Base-by-base conservation (phyloP, 2,888 invertebrate species). In the Tenthredo distinguenda region DNA sequence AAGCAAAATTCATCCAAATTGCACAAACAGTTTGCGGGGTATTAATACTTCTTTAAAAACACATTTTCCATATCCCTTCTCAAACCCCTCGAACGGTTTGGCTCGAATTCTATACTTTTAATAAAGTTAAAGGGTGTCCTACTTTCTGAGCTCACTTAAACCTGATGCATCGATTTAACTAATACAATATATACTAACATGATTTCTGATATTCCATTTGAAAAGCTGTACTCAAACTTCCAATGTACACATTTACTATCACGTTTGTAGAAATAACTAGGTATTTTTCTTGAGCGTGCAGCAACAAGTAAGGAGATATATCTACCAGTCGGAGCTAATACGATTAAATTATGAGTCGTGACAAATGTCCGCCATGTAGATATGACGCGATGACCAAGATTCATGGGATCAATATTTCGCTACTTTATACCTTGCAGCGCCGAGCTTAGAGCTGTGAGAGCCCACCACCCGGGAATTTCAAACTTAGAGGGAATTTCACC, bases 401-500 rank as follows among this genome's bases (percentile, higher is more conserved):
- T 74, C 72, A 43, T 43, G 72, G 21, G 72, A 74, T 74, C 72
- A 74, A 74, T 74, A 74, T 74, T 74, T 26, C 72, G n/a, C 72
- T 34, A 18, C 40, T 21, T n/a, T 15, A 74, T n/a, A 74, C 43
- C 21, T 43, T 21, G 43, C 40, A 74, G 40, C 40, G 4, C 34
- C 18, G 71, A 71, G 37, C 55, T 55, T 7, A 55, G n/a, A n/a
- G 7, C 55, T n/a, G 55, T n/a, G n/a, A 10, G 55, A n/a, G 55
- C 55, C 55, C 50, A 18, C 50, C 18, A 71, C 18, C n/a, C 71
- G 18, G 18, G 34, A 9, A 37, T 18, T 37, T n/a, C 18, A 9
- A 71, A 62, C 21, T 21, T 62, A 62, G 12, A 62, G 0, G 7
- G 7, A 55, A n/a, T 55, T 55, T n/a, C 1, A 50, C 18, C 1